Evolutionary conservation across 2,797 vertebrate genomes (phyloP), one percentile per base, ranked within the genome.

Genomic region (Pseudocheirus occidentalis): DNA sequence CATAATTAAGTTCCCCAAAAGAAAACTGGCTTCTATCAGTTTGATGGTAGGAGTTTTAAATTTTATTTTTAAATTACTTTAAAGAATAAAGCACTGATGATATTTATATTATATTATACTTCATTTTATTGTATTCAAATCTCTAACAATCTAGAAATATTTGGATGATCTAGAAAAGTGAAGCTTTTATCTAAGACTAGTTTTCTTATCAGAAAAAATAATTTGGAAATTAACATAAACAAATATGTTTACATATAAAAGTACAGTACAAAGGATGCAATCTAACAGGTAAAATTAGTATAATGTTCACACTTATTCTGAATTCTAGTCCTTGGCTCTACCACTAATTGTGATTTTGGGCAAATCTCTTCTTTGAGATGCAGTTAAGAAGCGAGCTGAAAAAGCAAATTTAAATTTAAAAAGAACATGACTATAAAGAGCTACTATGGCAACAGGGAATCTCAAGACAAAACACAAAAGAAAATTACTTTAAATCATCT

Each of bases 181-280:
- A n/a, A 62, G 59, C 5, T 73, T 73, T 73, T n/a, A n/a, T 5
- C 9, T 31, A 59, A 31, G 16, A 73, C 16, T n/a, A 16, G 62
- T 73, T 73, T 73, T 73, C 62, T 73, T 13, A 73, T 40, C 18
- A 73, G 62, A 40, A 73, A 73, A 62, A 55, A 93, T 90, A 94
- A 92, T n/a, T 91, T 87, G 50, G 58, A 94, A 96, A 96, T 57
- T 93, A 90, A 66, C n/a, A n/a, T n/a, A n/a, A n/a, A n/a, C n/a
- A 66, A n/a, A n/a, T 73, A 66, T 66, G n/a, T 73, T 73, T 73
- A 73, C 34, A 73, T 40, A 73, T 5, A 73, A 40, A 3, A 62
- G 13, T 34, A 62, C 13, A 9, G 59, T n/a, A 66, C 31, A 66
- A 73, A 73, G 14, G 5, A 73, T 40, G 1, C 34, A 21, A 73